A percentile compares a stretch with the other conserved stretches of the same genome.
phyloP scores from a whole-genome alignment of 2,888 invertebrate genomes.

The Leptura quadrifasciata region DNA sequence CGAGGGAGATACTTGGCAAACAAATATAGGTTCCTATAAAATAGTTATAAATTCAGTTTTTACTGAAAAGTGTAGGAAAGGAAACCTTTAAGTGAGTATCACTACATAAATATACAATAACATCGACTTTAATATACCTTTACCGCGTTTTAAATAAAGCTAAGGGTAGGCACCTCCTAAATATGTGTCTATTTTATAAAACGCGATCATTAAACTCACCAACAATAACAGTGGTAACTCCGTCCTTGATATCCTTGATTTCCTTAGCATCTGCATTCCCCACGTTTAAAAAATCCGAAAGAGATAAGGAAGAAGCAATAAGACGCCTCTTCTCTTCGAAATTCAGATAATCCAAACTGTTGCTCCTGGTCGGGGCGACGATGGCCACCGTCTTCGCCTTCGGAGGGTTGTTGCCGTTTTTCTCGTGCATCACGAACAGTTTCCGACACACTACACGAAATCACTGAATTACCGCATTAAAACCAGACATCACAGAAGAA shows the following conservation, averaged over 20 bases:
- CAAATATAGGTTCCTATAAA: too few relatives aligned
- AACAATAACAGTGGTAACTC: slow-evolving; percentile 69
- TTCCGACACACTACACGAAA: slow-evolving; percentile 12
- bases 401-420: slow-evolving; percentile 58
- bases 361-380: slow-evolving; percentile 84
- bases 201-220: slow-evolving; percentile 65
- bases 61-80: too few relatives aligned
- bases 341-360: slow-evolving; percentile 91
- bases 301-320: slow-evolving; percentile 90
- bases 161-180: slow-evolving; percentile 17
- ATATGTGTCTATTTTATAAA: not conserved
- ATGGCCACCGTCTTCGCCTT: slow-evolving; percentile 79
- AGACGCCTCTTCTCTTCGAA: slow-evolving; percentile 93
- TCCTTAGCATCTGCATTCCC: slow-evolving; percentile 67
- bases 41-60: too few relatives aligned
- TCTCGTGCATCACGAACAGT: slow-evolving; percentile 64
- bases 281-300: slow-evolving; percentile 83
- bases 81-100: too few relatives aligned
- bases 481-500: slow-evolving; percentile 30
- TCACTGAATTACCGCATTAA: slow-evolving; percentile 12
- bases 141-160: not conserved
- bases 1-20: too few relatives aligned
- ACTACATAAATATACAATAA: too few relatives aligned
- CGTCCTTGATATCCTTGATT: slow-evolving; percentile 68
- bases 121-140: too few relatives aligned